Evolutionary conservation across 92 coral and sea anemone genomes (phyloP).

Genomic region (Phymanthus crucifer): DNA sequence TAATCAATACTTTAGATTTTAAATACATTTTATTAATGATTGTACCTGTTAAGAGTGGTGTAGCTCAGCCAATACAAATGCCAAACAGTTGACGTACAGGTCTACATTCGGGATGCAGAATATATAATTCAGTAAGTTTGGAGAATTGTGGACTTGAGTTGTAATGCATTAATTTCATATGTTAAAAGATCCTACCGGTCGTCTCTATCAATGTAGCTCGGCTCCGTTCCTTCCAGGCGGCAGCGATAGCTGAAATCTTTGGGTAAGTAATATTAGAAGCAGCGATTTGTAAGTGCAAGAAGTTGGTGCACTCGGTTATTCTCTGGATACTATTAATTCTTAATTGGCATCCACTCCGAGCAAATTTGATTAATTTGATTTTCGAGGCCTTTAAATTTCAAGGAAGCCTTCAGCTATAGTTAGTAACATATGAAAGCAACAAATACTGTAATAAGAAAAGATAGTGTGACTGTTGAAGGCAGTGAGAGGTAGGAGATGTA

Average conservation of each 20-base stretch:
- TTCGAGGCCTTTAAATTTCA: not conserved
- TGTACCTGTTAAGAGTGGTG: not conserved
- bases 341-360: not conserved
- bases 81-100: not conserved
- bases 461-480: not conserved
- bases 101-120: not conserved
- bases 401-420: not conserved
- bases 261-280: not conserved
- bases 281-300: not conserved
- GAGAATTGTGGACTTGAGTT: not conserved
- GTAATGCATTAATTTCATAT: not conserved
- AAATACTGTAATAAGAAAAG: not conserved
- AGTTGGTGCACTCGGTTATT: not conserved
- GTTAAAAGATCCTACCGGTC: not conserved
- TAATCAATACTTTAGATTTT: not conserved
- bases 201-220: not conserved
- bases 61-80: constrained; percentile 8
- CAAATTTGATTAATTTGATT: not conserved
- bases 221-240: no score
- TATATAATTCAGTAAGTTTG: not conserved
- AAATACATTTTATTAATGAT: not conserved
- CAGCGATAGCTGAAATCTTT: no score
- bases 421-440: not conserved
- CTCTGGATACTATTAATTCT: not conserved
- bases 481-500: not conserved